These are phyloP conservation scores for Nasonia longicornis DNA, from an alignment of 1,140 invertebrate species.

Conservation along the genomic window DNA sequence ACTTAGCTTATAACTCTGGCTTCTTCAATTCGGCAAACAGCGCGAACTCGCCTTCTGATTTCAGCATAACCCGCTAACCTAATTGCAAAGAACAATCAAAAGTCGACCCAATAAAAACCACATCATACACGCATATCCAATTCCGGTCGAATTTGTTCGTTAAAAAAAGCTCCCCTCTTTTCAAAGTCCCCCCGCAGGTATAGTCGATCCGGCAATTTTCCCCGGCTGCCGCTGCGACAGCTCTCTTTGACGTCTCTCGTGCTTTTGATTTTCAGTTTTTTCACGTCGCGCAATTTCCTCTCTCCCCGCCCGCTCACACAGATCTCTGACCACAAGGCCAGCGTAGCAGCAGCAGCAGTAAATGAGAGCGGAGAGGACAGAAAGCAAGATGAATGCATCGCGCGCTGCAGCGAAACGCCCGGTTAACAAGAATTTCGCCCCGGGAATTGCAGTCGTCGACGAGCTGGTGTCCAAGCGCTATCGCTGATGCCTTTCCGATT, in stretches of 20 bases:
- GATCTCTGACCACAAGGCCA: background rate
- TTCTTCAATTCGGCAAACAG: no score
- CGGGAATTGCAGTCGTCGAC: background rate
- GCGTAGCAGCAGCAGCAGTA: background rate
- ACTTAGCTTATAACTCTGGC: background rate
- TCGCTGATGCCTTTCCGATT: slow-evolving; percentile 25
- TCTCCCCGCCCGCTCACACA: background rate
- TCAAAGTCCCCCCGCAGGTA: background rate
- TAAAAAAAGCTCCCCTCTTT: background rate
- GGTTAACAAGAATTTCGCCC: slow-evolving; percentile 19
- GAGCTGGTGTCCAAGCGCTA: background rate
- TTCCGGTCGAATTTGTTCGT: no score
- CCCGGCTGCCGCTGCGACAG: background rate
- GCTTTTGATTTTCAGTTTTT: background rate
- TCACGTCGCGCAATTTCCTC: background rate
- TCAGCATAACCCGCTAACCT: no score
- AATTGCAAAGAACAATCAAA: no score
- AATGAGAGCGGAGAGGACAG: slow-evolving; percentile 3
- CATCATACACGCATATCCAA: no score
- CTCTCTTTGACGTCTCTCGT: background rate
- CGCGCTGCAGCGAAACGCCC: background rate
- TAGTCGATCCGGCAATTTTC: background rate
- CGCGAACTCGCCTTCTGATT: no score
- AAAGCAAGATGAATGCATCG: slow-evolving; percentile 16
- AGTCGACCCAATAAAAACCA: no score